Conservation (phyloP, 2,888 invertebrate species). For the Leptogaster cylindrica region DNA sequence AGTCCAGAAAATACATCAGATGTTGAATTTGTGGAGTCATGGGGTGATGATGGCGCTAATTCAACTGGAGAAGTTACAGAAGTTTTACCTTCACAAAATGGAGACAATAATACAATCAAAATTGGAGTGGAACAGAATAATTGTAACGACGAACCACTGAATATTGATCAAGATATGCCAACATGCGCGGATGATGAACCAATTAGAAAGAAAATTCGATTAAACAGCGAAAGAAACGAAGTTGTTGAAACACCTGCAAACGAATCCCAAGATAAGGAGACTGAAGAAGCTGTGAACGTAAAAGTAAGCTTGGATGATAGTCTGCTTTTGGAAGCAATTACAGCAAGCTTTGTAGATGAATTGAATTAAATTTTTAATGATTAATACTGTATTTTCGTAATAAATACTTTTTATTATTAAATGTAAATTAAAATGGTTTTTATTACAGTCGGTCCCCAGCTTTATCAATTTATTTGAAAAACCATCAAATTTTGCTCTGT, state of each 20-base stretch:
- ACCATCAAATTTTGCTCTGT: too few species aligned
- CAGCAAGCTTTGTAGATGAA: conserved; percentile 27
- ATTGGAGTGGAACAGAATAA: too few species aligned
- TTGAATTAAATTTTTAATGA: conserved; percentile 6
- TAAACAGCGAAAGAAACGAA: background rate
- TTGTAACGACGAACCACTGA: too few species aligned
- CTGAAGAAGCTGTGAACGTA: too few species aligned
- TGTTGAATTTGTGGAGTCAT: background rate
- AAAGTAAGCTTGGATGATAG: background rate
- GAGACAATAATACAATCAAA: too few species aligned
- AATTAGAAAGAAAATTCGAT: background rate
- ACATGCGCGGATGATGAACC: conserved; percentile 4
- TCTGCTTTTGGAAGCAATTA: conserved; percentile 7
- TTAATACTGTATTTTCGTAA: too few species aligned
- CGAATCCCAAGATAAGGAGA: background rate
- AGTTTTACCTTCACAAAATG: too few species aligned
- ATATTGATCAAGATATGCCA: too few species aligned
- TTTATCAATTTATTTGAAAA: too few species aligned
- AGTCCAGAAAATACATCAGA: background rate
- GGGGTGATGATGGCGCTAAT: background rate
- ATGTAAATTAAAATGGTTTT: too few species aligned
- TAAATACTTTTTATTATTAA: too few species aligned
- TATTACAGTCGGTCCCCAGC: too few species aligned
- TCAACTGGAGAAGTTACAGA: background rate
- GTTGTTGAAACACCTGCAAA: background rate